Conservation (phyloP, 2,113 vertebrate species). For the Speoplatyrhinus poulsoni region DNA sequence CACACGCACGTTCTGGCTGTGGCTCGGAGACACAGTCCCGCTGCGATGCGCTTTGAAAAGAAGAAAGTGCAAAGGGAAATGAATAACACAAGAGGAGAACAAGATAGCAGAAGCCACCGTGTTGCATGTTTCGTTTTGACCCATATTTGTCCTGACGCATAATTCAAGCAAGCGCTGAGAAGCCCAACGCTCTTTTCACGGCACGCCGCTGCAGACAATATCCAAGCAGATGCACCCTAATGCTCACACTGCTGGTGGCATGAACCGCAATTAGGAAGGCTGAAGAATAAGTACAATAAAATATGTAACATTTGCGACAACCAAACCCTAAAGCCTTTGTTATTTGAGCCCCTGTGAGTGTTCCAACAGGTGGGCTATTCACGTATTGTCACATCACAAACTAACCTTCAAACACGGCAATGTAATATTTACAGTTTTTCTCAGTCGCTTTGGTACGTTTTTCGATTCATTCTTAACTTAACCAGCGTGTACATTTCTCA, state of each 20-base stretch:
- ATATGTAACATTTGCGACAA: conserved; percentile 33
- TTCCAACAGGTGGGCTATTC: conserved; percentile 46
- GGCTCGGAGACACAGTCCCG: conserved; percentile 61
- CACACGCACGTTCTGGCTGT: conserved; percentile 45
- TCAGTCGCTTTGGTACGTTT: too few relatives aligned
- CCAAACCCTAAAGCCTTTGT: conserved; percentile 17
- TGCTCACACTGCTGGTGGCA: conserved; percentile 53
- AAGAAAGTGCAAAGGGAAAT: conserved; percentile 73
- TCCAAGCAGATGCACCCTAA: conserved; percentile 47
- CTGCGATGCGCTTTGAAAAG: conserved; percentile 71
- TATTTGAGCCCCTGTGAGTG: conserved; percentile 23
- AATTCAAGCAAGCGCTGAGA: conserved; percentile 69
- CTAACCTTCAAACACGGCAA: neutral
- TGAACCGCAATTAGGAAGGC: conserved; percentile 55
- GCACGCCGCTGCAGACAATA: conserved; percentile 51
- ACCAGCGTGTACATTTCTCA: too few relatives aligned
- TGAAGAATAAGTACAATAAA: conserved; percentile 51
- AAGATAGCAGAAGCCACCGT: conserved; percentile 64
- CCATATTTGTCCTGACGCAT: conserved; percentile 77
- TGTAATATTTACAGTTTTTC: neutral
- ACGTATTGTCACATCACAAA: conserved; percentile 22
- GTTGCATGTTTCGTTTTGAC: conserved; percentile 76
- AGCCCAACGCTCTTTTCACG: conserved; percentile 59
- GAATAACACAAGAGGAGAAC: conserved; percentile 70
- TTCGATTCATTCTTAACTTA: too few relatives aligned